Conservation (phyloP, 2,797 vertebrate genomes). For the Parauchenoglanis punctatus region DNA sequence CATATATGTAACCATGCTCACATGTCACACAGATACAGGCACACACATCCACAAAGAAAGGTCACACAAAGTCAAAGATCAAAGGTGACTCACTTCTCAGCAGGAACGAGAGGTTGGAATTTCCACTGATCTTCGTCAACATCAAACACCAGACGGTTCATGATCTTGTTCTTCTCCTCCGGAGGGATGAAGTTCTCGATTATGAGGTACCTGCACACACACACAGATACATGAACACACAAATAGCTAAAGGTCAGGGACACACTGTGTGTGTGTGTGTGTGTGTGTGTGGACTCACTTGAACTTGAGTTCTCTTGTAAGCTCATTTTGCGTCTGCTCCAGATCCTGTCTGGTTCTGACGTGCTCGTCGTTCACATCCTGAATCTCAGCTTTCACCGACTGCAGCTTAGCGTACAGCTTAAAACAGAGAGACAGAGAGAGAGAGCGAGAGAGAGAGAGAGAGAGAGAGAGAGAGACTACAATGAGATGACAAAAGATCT, state of each 20-base stretch:
- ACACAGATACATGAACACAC: not conserved
- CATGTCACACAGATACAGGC: not conserved
- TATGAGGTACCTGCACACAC: constrained; percentile 85
- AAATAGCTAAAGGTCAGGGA: not conserved
- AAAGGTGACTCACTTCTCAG: constrained; percentile 77
- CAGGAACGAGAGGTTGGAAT: constrained; percentile 87
- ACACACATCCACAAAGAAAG: not conserved
- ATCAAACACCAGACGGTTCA: constrained; percentile 92
- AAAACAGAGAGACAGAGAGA: constrained; percentile 36
- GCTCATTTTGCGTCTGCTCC: constrained; percentile 80
- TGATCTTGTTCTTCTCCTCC: constrained; percentile 96
- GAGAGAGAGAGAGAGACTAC: constrained; percentile 17
- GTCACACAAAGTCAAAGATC: not conserved
- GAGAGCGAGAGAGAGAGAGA: constrained; percentile 27
- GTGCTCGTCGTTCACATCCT: constrained; percentile 79
- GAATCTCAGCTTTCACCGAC: constrained; percentile 78
- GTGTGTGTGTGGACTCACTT: constrained; percentile 68
- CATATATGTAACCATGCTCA: not conserved
- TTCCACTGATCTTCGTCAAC: constrained; percentile 95
- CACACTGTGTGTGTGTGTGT: not conserved
- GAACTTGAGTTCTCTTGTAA: constrained; percentile 80
- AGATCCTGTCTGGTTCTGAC: constrained; percentile 79
- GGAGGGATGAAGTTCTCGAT: constrained; percentile 98
- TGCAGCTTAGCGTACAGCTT: constrained; percentile 79
- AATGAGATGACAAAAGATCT: not conserved